A percentile compares a stretch with the other conserved stretches of the same genome.
Conservation (phyloP, 2,888 invertebrate genomes). For the Lucinisca nassula region DNA sequence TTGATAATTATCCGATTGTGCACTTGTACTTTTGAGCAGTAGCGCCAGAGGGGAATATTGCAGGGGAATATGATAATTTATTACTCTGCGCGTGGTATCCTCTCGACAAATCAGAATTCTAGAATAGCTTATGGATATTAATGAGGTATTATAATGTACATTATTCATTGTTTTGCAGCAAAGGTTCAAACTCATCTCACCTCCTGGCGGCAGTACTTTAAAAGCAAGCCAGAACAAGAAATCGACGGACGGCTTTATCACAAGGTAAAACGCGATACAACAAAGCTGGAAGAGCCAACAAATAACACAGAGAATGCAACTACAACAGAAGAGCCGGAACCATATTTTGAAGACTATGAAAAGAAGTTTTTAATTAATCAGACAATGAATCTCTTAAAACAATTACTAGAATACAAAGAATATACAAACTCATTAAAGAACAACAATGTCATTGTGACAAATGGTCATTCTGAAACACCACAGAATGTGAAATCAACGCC, state of each 20-base stretch:
- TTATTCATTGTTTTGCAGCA: not conserved
- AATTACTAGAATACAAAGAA: not conserved
- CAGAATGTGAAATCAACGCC: not conserved
- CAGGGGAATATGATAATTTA: too few relatives aligned
- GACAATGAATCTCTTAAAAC: not conserved
- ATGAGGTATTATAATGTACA: not conserved
- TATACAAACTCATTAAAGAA: not conserved
- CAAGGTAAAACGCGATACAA: not conserved
- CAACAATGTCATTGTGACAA: not conserved
- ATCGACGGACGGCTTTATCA: too few relatives aligned
- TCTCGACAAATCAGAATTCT: too few relatives aligned
- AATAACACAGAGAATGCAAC: not conserved
- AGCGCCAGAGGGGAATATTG: too few relatives aligned
- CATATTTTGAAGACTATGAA: not conserved
- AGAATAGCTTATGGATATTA: too few relatives aligned
- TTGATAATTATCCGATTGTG: not conserved
- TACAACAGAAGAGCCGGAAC: not conserved
- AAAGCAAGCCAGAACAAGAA: not conserved
- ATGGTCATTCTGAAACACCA: not conserved
- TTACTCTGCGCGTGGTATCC: too few relatives aligned
- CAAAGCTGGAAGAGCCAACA: not conserved
- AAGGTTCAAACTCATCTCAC: not conserved
- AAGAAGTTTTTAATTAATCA: not conserved
- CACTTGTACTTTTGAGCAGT: too few relatives aligned
- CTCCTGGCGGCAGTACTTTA: not conserved